Percentiles rank a stretch among this genome's conserved stretches.
Evolutionary conservation across 2,797 vertebrate genomes (phyloP).

Genomic region (Iguana delicatissima): DNA sequence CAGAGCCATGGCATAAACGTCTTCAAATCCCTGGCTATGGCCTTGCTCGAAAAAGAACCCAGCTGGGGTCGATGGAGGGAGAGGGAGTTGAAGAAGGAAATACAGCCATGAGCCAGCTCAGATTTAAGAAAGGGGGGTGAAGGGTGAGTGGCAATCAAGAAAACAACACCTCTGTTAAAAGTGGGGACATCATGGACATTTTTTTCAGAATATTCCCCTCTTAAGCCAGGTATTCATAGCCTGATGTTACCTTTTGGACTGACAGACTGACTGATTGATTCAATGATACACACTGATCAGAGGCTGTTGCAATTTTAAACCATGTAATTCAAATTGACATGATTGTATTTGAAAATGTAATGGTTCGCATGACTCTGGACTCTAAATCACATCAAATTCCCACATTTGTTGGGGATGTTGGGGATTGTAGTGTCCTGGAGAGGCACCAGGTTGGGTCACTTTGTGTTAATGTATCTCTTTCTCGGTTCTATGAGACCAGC

Average conservation of each 20-base stretch:
- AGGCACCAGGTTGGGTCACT: neutral
- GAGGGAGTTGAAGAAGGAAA: neutral
- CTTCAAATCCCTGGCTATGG: slow-evolving; percentile 53
- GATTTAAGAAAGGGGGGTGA: neutral
- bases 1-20: slow-evolving; percentile 63
- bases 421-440: neutral
- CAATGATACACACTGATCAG: neutral
- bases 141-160: neutral
- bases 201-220: neutral
- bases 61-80: neutral
- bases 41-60: slow-evolving; percentile 41
- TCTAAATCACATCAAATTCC: neutral
- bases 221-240: neutral
- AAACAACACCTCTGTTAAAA: neutral
- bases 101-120: neutral
- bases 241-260: neutral
- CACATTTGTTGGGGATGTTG: neutral
- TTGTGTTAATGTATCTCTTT: neutral
- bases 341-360: neutral
- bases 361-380: neutral
- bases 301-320: neutral
- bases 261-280: neutral
- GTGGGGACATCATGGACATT: neutral
- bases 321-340: neutral
- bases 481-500: neutral